Conservation (phyloP, 2,888 invertebrate genomes). For the Prostheceraeus crozeri region DNA sequence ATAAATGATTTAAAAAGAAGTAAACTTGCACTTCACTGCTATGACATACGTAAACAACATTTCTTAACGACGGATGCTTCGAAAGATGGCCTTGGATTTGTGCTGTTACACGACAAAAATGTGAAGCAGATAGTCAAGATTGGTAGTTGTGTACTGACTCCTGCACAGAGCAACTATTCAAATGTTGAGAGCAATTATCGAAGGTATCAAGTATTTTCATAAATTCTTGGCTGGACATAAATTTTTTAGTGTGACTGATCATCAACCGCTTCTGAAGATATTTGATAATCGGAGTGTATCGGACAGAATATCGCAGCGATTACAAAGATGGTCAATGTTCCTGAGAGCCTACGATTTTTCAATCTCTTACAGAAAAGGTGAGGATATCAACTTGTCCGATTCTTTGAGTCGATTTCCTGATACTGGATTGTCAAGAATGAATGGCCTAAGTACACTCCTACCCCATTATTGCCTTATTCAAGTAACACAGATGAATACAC, state of each 20-base stretch:
- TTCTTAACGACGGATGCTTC: slow-evolving; percentile 19
- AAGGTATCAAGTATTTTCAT: too few species aligned
- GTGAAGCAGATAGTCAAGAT: slow-evolving; percentile 12
- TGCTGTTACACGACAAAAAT: slow-evolving; percentile 23
- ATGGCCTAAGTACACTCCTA: background rate
- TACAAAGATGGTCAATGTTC: slow-evolving; percentile 42
- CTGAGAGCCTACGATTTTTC: slow-evolving; percentile 48
- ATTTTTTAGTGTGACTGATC: slow-evolving; percentile 51
- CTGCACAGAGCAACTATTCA: background rate
- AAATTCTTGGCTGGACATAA: too few species aligned
- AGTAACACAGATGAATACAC: background rate
- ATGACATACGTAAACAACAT: slow-evolving; percentile 14
- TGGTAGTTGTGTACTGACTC: background rate
- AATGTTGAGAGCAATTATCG: too few species aligned
- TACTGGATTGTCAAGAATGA: background rate
- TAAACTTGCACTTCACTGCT: too few species aligned
- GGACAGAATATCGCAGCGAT: slow-evolving; percentile 41
- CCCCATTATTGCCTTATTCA: background rate
- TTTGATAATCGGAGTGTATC: slow-evolving; percentile 45
- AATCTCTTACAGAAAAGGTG: slow-evolving; percentile 44
- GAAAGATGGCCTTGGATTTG: slow-evolving; percentile 28
- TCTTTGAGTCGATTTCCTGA: slow-evolving; percentile 46
- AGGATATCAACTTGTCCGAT: slow-evolving; percentile 45
- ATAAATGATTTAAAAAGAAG: too few species aligned
- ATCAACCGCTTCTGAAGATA: slow-evolving; percentile 50